Evolutionary conservation across 1,140 invertebrate genomes (phyloP).

Genomic region (Melitaea cinxia): DNA sequence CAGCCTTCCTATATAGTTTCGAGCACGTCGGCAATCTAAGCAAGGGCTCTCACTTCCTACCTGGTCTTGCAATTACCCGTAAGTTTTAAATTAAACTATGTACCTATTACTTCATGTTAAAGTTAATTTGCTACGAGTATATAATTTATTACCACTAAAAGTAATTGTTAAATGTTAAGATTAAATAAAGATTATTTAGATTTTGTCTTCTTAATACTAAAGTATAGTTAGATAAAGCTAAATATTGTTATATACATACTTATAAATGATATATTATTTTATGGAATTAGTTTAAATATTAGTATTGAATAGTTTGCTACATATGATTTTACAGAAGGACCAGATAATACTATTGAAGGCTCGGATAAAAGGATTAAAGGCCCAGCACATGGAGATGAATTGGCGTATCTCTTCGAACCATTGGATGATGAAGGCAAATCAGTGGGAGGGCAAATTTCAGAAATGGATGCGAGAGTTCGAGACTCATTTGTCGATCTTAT

Average conservation of each 20-base stretch:
- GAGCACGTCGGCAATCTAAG: conserved; percentile 85
- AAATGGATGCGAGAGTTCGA: conserved; percentile 83
- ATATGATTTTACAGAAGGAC: conserved; percentile 36
- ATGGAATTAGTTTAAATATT: no score
- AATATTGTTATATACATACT: no score
- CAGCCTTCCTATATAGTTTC: conserved; percentile 87
- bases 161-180: no score
- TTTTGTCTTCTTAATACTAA: no score
- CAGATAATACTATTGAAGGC: conserved; percentile 29
- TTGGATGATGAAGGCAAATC: conserved; percentile 83
- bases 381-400: conserved; percentile 85
- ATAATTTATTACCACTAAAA: neutral
- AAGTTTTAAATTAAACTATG: conserved; percentile 21
- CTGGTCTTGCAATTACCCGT: conserved; percentile 83
- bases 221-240: no score
- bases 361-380: conserved; percentile 54
- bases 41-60: conserved; percentile 84
- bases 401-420: conserved; percentile 86
- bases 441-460: conserved; percentile 60
- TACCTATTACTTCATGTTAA: neutral
- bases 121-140: neutral
- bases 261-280: no score
- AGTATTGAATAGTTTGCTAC: neutral
- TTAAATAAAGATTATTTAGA: no score
- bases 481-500: conserved; percentile 85